Conservation (phyloP, 2,888 invertebrate genomes). For the Drosophila kambysellisi region DNA sequence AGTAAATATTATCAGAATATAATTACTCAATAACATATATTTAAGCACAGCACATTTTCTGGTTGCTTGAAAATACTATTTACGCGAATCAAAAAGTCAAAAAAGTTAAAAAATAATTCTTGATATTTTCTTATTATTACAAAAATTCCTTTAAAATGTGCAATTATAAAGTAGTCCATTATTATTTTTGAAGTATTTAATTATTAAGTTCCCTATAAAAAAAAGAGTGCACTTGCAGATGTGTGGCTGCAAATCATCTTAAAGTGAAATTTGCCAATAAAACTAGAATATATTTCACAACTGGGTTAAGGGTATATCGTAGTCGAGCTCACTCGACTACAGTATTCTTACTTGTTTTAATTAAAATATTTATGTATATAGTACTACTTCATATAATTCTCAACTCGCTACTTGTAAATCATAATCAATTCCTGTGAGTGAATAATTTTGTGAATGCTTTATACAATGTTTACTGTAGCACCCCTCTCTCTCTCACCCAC, state of each 20-base stretch:
- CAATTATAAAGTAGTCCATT: no score
- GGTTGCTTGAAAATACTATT: not conserved
- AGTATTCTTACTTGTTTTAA: not conserved
- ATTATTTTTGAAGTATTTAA: no score
- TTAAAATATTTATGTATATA: not conserved
- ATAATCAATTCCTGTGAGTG: not conserved
- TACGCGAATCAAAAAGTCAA: not conserved
- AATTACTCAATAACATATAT: not conserved
- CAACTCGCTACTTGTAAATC: not conserved
- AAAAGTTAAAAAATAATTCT: not conserved
- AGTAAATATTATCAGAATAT: not conserved
- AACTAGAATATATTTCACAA: no score
- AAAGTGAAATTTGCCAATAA: no score
- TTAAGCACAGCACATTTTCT: not conserved
- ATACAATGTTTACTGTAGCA: conserved; percentile 25
- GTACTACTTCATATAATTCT: not conserved
- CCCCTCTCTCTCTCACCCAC: not conserved
- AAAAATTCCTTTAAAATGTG: not conserved
- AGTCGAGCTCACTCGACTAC: no score
- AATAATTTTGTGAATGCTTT: not conserved
- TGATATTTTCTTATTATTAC: not conserved
- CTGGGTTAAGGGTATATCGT: no score
- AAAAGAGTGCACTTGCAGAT: no score
- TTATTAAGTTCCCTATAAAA: no score
- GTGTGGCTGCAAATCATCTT: no score